Evolutionary conservation across 2,797 vertebrate species (phyloP), one percentile per base, ranked within the genome.

Genomic region (Helicolenus hilgendorfi): DNA sequence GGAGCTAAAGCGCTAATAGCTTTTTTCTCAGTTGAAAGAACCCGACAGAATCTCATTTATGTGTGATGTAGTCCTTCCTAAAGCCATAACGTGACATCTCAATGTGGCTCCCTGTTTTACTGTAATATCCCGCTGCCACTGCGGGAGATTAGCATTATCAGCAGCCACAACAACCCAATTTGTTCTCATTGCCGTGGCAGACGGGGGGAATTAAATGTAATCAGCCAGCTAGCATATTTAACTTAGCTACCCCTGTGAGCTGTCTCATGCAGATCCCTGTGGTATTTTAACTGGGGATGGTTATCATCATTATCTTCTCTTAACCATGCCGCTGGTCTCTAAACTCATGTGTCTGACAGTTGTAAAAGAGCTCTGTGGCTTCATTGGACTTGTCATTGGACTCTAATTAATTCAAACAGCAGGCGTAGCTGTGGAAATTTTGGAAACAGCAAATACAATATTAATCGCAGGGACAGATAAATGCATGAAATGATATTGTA

Each of bases 151-250:
- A 95, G 84, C 85, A 92, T 93, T 94, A 95, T 95, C 95, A 93
- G 90, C 87, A 90, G 91, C 84, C 89, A 92, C 92, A 96, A 92
- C 93, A 94, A 89, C 81, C 90, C 92, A 93, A 95, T 96, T 96
- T 95, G 94, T 95, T 91, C 92, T 93, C 94, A 93, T 93, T 91
- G 92, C 89, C 84, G 33, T 65, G 81, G 86, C 92, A 91, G 91
- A 91, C 45, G 56, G 78, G 79, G 86, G 84, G 85, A 93, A 95
- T 96, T 93, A 95, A 95, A 94, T 91, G 92, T 87, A 94, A 95
- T 96, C 87, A 94, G 89, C 79, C 91, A 79, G 87, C 92, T 85
- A 94, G 93, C 92, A 90, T 96, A 93, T 94, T 96, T 95, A 96
- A 94, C 94, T 88, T 91, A 84, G 88, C 89, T 83, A 86, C 90